Conservation (phyloP, 1,140 invertebrate species). For the Spodoptera litura region DNA sequence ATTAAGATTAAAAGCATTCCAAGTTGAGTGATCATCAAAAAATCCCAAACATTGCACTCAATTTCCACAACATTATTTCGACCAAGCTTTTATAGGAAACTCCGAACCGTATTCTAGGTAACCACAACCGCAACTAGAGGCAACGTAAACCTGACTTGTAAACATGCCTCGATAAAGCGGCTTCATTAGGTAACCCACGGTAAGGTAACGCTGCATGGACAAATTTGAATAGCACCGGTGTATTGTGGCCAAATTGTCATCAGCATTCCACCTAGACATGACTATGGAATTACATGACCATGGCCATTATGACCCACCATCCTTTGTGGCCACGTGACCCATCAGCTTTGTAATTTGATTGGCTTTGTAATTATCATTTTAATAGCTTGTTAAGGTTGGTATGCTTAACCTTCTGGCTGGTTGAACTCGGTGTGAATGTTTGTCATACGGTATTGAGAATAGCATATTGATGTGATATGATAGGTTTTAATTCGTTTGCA, state of each 20-base stretch:
- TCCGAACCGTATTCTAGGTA: constrained; percentile 3
- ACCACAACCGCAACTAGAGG: constrained; percentile 30
- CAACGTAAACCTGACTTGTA: constrained; percentile 1
- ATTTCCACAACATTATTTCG: not conserved
- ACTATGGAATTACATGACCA: constrained; percentile 6
- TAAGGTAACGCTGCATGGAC: constrained; percentile 17
- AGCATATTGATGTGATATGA: too few species aligned
- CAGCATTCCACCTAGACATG: not conserved
- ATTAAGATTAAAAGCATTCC: not conserved
- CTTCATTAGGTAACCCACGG: constrained; percentile 21
- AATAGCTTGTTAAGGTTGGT: not conserved
- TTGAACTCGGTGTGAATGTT: not conserved
- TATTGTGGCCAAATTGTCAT: constrained; percentile 32
- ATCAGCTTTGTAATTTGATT: not conserved
- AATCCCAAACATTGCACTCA: too few species aligned
- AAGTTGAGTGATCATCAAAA: not conserved
- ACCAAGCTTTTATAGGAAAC: not conserved
- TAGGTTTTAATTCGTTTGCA: not conserved
- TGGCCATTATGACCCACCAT: not conserved
- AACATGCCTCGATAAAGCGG: constrained; percentile 22
- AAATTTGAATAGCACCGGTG: constrained; percentile 25
- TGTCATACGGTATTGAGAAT: not conserved
- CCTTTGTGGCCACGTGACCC: not conserved
- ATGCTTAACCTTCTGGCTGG: not conserved
- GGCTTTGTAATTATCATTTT: constrained; percentile 16